A percentile compares a stretch with the other conserved stretches of the same genome.
Evolutionary conservation across 2,888 invertebrate species (phyloP).

Genomic region (Sinhomidia bicolor): DNA sequence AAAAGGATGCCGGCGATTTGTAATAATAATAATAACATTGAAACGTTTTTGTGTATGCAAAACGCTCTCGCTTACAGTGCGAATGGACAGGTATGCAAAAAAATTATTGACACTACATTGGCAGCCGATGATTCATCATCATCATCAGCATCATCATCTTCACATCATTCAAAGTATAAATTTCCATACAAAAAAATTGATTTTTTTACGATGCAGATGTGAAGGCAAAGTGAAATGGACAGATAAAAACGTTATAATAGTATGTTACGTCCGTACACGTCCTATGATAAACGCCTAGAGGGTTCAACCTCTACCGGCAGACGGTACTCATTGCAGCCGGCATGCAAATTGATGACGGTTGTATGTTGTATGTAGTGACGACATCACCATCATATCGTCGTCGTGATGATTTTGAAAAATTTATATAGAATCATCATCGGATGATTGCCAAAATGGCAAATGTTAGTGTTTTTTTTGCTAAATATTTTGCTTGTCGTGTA

Average conservation of each 20-base stretch:
- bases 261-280: neutral
- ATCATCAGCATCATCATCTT: neutral
- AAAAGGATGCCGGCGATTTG: slow-evolving; percentile 36
- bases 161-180: neutral
- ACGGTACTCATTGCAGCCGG: neutral
- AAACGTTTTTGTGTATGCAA: slow-evolving; percentile 23
- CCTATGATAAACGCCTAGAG: slow-evolving; percentile 3
- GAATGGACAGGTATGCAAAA: neutral
- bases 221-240: neutral
- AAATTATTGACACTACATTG: no score
- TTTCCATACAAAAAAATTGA: neutral
- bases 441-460: slow-evolving; percentile 41
- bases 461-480: slow-evolving; percentile 16
- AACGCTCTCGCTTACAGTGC: neutral
- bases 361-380: no score
- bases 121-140: slow-evolving; percentile 42
- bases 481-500: neutral
- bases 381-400: neutral
- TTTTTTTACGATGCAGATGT: slow-evolving; percentile 17
- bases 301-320: slow-evolving; percentile 30
- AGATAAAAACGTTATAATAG: neutral
- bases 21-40: no score
- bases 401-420: slow-evolving; percentile 23
- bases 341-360: neutral
- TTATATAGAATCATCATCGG: slow-evolving; percentile 29